Percentiles rank a stretch among this genome's conserved stretches.
Conservation (phyloP, 2,888 invertebrate species). For the Epinotia brunnichana region DNA sequence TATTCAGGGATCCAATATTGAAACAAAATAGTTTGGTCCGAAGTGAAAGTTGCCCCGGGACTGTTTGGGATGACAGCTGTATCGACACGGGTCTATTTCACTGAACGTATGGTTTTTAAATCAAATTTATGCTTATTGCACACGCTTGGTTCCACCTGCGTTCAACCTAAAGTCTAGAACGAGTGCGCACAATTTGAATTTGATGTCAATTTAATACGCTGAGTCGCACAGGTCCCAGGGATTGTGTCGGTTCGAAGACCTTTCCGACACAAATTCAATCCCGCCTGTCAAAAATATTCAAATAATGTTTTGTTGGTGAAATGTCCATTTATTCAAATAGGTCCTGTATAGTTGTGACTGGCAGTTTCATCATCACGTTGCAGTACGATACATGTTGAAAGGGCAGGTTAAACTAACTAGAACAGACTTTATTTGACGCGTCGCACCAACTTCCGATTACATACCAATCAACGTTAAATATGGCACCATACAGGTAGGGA, state of each 20-base stretch:
- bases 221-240: background rate
- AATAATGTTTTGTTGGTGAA: conserved; percentile 11
- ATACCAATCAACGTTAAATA: too few species aligned
- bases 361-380: background rate
- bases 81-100: conserved; percentile 11
- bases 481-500: too few species aligned
- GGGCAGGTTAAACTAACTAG: too few species aligned
- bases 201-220: background rate
- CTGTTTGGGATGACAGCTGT: conserved; percentile 48
- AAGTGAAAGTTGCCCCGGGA: conserved; percentile 51
- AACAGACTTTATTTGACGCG: too few species aligned
- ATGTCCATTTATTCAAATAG: background rate
- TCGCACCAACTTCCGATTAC: too few species aligned
- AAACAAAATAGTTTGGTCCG: conserved; percentile 60
- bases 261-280: conserved; percentile 23
- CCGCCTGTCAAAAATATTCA: conserved; percentile 27
- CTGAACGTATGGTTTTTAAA: background rate
- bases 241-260: conserved; percentile 20
- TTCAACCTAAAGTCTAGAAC: background rate
- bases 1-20: conserved; percentile 65
- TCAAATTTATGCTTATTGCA: background rate
- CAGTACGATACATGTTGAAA: too few species aligned
- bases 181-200: background rate
- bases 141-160: background rate
- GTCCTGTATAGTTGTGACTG: background rate